phyloP scores from a whole-genome alignment of 2,888 invertebrate species.

The Eulithis testata region DNA sequence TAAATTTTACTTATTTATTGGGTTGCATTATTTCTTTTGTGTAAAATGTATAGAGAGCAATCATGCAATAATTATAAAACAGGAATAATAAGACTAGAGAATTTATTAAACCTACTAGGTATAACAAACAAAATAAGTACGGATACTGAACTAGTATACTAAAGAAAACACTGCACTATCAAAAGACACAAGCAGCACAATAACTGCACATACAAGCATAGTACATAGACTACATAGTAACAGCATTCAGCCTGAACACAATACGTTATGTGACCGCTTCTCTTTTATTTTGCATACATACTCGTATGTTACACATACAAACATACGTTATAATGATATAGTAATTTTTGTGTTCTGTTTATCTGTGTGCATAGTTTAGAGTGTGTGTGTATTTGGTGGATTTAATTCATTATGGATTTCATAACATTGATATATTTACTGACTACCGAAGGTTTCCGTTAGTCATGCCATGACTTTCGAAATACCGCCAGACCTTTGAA shows the following conservation, averaged over 20 bases:
- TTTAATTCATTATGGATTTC: too few relatives aligned
- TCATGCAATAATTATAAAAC: too few relatives aligned
- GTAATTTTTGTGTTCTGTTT: constrained; percentile 64
- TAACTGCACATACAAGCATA: constrained; percentile 20
- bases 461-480: too few relatives aligned
- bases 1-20: too few relatives aligned
- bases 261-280: constrained; percentile 55
- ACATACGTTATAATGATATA: constrained; percentile 29
- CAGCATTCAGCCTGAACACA: constrained; percentile 53
- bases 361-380: constrained; percentile 77
- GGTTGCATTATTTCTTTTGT: too few relatives aligned
- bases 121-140: neutral
- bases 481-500: too few relatives aligned
- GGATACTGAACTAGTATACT: constrained; percentile 7
- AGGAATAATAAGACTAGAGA: neutral
- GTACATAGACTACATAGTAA: constrained; percentile 25
- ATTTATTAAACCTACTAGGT: neutral
- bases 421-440: neutral
- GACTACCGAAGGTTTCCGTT: too few relatives aligned
- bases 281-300: constrained; percentile 53
- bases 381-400: constrained; percentile 52
- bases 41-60: too few relatives aligned
- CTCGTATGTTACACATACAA: constrained; percentile 20
- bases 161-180: constrained; percentile 30
- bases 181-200: constrained; percentile 44